Base-by-base conservation (phyloP, 2,888 invertebrate species). In the Campoletis raptor region DNA sequence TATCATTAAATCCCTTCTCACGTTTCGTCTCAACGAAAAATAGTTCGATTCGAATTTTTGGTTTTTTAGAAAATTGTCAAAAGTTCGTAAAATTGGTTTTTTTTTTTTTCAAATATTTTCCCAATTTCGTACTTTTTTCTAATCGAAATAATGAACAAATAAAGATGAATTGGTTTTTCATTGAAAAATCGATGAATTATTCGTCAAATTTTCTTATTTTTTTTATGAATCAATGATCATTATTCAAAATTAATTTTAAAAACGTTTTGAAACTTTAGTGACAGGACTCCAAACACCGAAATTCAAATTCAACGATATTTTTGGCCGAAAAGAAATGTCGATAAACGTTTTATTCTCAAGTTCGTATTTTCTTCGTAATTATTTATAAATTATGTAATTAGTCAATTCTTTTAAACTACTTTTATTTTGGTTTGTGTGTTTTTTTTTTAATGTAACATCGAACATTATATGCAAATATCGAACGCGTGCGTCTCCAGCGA, bases 401-500 rank as follows among this genome's bases (percentile, higher is more conserved):
- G 5, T 40, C 54, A 37, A 74, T 77, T 52, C n/a, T 15, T 76
- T 18, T n/a, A 54, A 30, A 24, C 57, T 57, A 61, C 30, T 30
- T 30, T 30, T 30, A 2, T 30, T 3, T 30, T 1, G 2, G 30
- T 30, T 30, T 30, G 30, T 30, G 1, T 4, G 5, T 1, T 79
- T 73, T 30, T 54, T 10, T 77, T 72, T 52, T 77, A 80, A 24
- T 45, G 8, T 36, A 81, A 86, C 83, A 86, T 86, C 80, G 86
- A 86, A 86, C 83, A 86, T 83, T 80, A 67, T 61, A 61, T 37
- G 72, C 77, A 48, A 77, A 66, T 80, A 79, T 73, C 80, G 79
- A 76, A 76, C 83, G 70, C 80, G 86, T 72, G 83, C 83, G 48
- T 83, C 72, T 77, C 54, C 80, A 80, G 72, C 77, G 83, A 86